Conservation (phyloP, 2,797 vertebrate species). For the Kryptopterus vitreolus region DNA sequence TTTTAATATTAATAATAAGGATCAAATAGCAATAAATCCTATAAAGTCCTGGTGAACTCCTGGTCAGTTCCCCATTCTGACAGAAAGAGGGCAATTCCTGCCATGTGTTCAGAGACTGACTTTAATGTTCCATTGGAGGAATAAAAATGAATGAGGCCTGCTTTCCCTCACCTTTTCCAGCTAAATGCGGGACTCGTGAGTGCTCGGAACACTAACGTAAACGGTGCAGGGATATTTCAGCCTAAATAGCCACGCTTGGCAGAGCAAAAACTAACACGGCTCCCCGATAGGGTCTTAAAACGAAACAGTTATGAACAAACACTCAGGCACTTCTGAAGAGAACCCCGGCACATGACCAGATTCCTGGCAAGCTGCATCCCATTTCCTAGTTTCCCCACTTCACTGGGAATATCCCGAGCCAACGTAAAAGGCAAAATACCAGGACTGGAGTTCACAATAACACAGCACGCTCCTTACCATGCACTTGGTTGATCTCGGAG, state of each 20-base stretch:
- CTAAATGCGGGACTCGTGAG: constrained; percentile 14
- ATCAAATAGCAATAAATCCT: not conserved
- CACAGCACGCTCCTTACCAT: constrained; percentile 68
- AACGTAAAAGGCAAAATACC: constrained; percentile 5
- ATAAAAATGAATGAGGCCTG: not conserved
- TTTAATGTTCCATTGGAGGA: constrained; percentile 19
- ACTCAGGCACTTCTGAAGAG: constrained; percentile 15
- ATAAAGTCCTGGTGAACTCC: not conserved
- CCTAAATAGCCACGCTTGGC: constrained; percentile 21
- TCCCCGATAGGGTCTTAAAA: constrained; percentile 31
- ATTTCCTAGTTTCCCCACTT: not conserved
- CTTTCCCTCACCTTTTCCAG: constrained; percentile 17
- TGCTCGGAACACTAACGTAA: constrained; percentile 13
- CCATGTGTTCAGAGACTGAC: not conserved
- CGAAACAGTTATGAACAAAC: not conserved
- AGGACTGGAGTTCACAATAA: not conserved
- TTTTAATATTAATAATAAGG: not conserved
- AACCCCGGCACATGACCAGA: not conserved
- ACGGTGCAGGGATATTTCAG: constrained; percentile 21
- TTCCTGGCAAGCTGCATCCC: constrained; percentile 4
- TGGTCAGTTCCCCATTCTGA: not conserved
- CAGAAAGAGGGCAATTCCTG: constrained; percentile 11
- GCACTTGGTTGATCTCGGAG: constrained; percentile 89
- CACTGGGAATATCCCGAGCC: not conserved
- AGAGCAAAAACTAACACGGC: constrained; percentile 14